Evolutionary conservation across 2,797 vertebrate genomes (phyloP).

Genomic region (Tenualosa ilisha): DNA sequence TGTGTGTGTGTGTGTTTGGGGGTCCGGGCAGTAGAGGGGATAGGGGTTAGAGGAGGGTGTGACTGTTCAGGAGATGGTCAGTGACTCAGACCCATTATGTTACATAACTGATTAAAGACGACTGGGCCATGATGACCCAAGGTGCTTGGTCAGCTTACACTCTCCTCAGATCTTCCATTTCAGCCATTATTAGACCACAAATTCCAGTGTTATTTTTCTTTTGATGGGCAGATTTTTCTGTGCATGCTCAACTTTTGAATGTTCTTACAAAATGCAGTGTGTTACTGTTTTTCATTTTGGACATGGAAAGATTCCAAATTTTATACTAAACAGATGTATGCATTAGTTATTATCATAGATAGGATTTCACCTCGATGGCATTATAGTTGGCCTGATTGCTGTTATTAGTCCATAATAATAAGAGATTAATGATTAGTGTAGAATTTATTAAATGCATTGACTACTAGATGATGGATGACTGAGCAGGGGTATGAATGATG

Average conservation of each 20-base stretch:
- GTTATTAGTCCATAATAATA: background rate
- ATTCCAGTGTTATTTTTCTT: background rate
- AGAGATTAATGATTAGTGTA: background rate
- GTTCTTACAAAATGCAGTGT: background rate
- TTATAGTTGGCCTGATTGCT: background rate
- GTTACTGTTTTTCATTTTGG: background rate
- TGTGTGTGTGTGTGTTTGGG: constrained; percentile 1
- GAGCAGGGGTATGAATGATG: background rate
- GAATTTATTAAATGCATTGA: background rate
- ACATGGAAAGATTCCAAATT: background rate
- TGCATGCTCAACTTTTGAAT: background rate
- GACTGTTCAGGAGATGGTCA: background rate
- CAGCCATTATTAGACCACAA: background rate
- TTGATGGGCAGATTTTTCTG: background rate
- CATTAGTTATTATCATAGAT: background rate
- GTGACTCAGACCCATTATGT: constrained; percentile 20
- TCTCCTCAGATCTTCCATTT: background rate
- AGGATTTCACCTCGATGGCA: background rate
- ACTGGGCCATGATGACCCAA: background rate
- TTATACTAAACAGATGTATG: background rate
- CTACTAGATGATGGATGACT: background rate
- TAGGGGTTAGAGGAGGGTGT: background rate
- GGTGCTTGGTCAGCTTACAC: background rate
- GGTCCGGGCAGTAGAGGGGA: background rate
- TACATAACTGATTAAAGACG: constrained; percentile 28